Evolutionary conservation across 2,888 invertebrate genomes (phyloP).

Genomic region (Idaea aversata): DNA sequence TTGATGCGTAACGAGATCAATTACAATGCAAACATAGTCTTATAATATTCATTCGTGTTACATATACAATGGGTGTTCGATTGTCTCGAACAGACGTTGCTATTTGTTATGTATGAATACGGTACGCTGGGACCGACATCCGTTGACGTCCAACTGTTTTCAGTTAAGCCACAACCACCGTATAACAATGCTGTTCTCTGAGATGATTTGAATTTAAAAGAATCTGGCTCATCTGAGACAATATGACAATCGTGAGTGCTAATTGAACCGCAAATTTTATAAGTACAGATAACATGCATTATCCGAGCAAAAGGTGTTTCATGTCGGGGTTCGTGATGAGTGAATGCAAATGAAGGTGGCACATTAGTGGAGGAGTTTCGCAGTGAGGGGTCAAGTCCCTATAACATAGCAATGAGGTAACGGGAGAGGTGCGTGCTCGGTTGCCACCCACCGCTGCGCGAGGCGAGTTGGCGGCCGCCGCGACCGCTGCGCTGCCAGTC

Average conservation of each 20-base stretch:
- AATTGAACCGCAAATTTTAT: constrained; percentile 17
- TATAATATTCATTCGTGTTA: constrained; percentile 52
- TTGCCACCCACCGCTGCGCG: constrained; percentile 74
- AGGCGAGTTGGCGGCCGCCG: constrained; percentile 66
- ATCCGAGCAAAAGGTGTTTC: constrained; percentile 19
- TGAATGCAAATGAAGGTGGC: constrained; percentile 48
- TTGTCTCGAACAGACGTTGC: constrained; percentile 54
- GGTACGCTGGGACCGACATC: constrained; percentile 54
- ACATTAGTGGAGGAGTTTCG: constrained; percentile 56
- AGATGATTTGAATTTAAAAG: constrained; percentile 56
- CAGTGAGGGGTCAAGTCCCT: constrained; percentile 70
- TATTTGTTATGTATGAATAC: constrained; percentile 69
- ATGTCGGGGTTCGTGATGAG: constrained; percentile 21
- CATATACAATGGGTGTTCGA: constrained; percentile 53
- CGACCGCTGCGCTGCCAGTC: constrained; percentile 60
- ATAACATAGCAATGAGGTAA: constrained; percentile 76
- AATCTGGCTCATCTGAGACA: constrained; percentile 39
- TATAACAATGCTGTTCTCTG: constrained; percentile 55
- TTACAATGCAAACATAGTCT: constrained; percentile 32
- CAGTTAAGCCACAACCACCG: constrained; percentile 57
- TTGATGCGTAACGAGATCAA: constrained; percentile 23
- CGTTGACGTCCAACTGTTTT: constrained; percentile 70
- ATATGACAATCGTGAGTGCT: constrained; percentile 38
- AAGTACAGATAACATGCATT: constrained; percentile 7
- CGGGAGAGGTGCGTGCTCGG: constrained; percentile 75